Conservation (phyloP, 2,888 invertebrate species). For the Drosophila putrida region DNA sequence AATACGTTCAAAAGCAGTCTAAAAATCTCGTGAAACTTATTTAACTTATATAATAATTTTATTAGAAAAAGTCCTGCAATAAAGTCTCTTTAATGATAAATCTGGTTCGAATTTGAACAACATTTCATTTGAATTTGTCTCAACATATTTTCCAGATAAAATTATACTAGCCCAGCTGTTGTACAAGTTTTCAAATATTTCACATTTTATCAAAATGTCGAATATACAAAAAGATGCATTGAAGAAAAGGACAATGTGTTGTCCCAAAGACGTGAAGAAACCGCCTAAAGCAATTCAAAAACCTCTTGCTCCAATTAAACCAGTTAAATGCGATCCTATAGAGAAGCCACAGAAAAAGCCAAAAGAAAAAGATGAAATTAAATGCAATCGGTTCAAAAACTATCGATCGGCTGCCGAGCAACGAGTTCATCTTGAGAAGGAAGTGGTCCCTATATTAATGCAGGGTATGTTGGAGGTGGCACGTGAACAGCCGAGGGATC, state of each 20-base stretch:
- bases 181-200: not conserved
- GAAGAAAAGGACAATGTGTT: slow-evolving; percentile 19
- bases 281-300: not conserved
- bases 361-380: slow-evolving; percentile 8
- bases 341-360: slow-evolving; percentile 25
- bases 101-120: too few relatives aligned
- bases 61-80: too few relatives aligned
- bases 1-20: too few relatives aligned
- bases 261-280: slow-evolving; percentile 19
- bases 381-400: not conserved
- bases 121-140: not conserved
- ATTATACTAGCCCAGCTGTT: not conserved
- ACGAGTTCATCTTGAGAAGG: slow-evolving; percentile 43
- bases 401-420: slow-evolving; percentile 35
- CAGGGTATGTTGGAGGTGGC: slow-evolving; percentile 67
- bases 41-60: too few relatives aligned
- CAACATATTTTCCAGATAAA: not conserved
- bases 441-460: slow-evolving; percentile 67
- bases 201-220: slow-evolving; percentile 35
- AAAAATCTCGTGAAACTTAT: too few relatives aligned
- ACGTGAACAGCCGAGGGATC: slow-evolving; percentile 62
- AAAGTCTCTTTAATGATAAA: too few relatives aligned
- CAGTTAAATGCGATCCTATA: slow-evolving; percentile 15
- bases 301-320: not conserved
- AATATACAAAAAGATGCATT: slow-evolving; percentile 3